phyloP scores from a whole-genome alignment of 2,113 vertebrate species.

The Hippocampus mohnikei region DNA sequence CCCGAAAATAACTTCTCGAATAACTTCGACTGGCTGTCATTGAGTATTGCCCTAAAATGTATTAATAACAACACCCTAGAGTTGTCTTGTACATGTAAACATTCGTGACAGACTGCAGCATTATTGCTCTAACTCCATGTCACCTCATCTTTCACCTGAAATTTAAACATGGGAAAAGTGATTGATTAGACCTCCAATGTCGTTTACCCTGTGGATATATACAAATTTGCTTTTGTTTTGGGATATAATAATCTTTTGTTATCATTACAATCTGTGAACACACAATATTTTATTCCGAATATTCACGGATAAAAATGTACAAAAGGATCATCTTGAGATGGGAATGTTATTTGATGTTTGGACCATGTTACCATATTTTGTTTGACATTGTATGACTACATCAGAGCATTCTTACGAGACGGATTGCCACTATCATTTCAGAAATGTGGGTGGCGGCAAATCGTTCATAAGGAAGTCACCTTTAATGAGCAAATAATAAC shows the following conservation, averaged over 20 bases:
- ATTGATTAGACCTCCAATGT: background rate
- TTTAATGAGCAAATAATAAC: too few relatives aligned
- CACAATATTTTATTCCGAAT: background rate
- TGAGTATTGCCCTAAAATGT: constrained; percentile 7
- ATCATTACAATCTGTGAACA: background rate
- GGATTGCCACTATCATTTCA: too few relatives aligned
- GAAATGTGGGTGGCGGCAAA: too few relatives aligned
- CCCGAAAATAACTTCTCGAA: constrained; percentile 29
- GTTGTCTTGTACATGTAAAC: background rate
- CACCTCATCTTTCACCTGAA: background rate
- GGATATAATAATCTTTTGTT: background rate
- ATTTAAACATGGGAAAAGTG: background rate
- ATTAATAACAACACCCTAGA: background rate
- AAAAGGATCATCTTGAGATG: too few relatives aligned
- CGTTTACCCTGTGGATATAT: background rate
- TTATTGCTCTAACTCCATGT: background rate
- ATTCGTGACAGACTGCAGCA: background rate
- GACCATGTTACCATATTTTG: too few relatives aligned
- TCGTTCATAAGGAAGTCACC: too few relatives aligned
- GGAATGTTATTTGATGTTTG: too few relatives aligned
- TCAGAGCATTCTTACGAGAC: too few relatives aligned
- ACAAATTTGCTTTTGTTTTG: background rate
- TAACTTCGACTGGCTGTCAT: constrained; percentile 20
- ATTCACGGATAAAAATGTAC: background rate
- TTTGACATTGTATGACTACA: too few relatives aligned